phyloP scores from a whole-genome alignment of 2,113 vertebrate species.

The Chaetura pelagica region DNA sequence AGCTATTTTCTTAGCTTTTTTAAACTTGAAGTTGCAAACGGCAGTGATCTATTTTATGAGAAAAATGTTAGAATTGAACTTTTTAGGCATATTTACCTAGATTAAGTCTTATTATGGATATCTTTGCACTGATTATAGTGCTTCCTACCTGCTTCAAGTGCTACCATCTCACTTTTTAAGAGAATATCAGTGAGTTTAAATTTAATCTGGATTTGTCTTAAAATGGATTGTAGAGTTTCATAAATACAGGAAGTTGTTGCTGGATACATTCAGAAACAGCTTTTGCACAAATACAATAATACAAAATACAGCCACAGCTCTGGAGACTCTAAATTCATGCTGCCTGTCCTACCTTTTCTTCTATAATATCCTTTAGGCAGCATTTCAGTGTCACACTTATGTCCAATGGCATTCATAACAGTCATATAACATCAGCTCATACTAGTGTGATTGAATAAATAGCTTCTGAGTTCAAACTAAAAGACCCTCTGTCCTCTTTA shows the following conservation, averaged over 20 bases:
- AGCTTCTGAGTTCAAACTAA: constrained; percentile 29
- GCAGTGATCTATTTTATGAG: neutral
- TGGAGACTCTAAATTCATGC: neutral
- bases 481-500: neutral
- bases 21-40: neutral
- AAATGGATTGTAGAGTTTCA: neutral
- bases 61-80: neutral
- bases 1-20: neutral
- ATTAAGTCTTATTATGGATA: neutral
- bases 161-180: neutral
- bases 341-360: constrained; percentile 41
- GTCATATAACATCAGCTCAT: constrained; percentile 31
- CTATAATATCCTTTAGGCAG: constrained; percentile 30
- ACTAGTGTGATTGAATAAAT: constrained; percentile 8
- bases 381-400: neutral
- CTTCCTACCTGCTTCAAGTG: neutral
- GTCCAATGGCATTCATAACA: constrained; percentile 45
- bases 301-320: neutral
- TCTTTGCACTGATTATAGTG: neutral
- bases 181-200: neutral
- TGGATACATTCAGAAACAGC: neutral
- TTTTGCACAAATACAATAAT: neutral
- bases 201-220: neutral
- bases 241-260: neutral
- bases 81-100: neutral